These are phyloP conservation scores for Lapara coniferarum DNA, from an alignment of 2,888 invertebrate genomes.

Conservation along the genomic window DNA sequence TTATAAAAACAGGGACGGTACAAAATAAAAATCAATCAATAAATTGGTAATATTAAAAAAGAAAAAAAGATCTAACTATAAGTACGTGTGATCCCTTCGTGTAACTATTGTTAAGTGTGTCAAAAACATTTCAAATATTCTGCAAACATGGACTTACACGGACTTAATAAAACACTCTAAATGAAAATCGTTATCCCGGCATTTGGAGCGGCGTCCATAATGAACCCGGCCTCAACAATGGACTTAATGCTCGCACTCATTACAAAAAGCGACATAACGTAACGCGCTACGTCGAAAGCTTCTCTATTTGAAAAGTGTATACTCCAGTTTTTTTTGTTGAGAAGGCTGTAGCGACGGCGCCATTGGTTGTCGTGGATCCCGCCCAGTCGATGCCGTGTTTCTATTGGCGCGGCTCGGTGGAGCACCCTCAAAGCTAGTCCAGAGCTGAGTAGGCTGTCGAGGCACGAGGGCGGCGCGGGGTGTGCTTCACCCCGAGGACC, in stretches of 20 bases:
- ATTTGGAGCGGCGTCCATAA: conserved; percentile 81
- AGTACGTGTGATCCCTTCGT: conserved; percentile 32
- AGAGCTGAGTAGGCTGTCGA: conserved; percentile 81
- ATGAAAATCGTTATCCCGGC: conserved; percentile 81
- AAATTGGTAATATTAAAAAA: background rate
- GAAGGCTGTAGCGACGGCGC: conserved; percentile 61
- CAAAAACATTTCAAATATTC: conserved; percentile 46
- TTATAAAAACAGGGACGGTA: background rate
- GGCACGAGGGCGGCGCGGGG: conserved; percentile 80
- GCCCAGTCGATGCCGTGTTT: conserved; percentile 62
- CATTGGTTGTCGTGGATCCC: conserved; percentile 70
- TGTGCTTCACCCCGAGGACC: conserved; percentile 82
- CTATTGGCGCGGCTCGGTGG: conserved; percentile 71
- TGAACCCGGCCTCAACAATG: conserved; percentile 81
- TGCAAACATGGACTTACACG: conserved; percentile 74
- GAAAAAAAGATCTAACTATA: conserved; percentile 27
- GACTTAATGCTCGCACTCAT: conserved; percentile 83
- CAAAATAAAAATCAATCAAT: background rate
- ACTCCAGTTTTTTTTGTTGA: conserved; percentile 80
- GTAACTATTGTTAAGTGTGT: conserved; percentile 18
- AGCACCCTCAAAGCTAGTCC: conserved; percentile 79
- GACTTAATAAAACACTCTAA: conserved; percentile 82
- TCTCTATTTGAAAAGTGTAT: conserved; percentile 80
- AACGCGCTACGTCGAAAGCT: conserved; percentile 81
- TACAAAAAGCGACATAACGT: conserved; percentile 83